phyloP scores from a whole-genome alignment of 2,888 invertebrate species.

The Mystacides longicornis region DNA sequence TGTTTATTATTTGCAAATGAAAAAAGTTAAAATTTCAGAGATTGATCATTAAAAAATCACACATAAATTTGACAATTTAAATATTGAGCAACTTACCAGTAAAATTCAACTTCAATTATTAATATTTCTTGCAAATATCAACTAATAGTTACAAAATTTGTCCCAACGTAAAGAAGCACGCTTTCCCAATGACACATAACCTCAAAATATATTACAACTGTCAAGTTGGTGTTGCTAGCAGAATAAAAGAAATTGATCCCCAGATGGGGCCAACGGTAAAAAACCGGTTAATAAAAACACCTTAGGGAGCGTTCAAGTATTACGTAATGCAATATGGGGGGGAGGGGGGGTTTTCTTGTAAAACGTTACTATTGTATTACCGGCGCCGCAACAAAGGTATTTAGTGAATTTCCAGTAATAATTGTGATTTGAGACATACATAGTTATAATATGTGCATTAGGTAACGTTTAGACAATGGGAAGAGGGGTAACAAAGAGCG shows the following conservation, averaged over 20 bases:
- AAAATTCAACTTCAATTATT: neutral
- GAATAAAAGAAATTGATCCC: neutral
- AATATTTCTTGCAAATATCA: neutral
- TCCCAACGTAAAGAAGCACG: neutral
- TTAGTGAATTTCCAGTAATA: too few species aligned
- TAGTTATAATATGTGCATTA: too few species aligned
- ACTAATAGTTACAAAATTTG: neutral
- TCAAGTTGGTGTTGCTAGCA: neutral
- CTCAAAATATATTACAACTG: neutral
- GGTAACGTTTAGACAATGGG: too few species aligned
- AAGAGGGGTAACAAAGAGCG: too few species aligned
- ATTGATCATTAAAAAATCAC: neutral
- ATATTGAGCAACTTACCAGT: neutral
- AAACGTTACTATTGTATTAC: too few species aligned
- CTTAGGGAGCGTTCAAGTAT: too few species aligned
- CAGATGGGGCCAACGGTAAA: neutral
- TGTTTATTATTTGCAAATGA: neutral
- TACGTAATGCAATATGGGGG: too few species aligned
- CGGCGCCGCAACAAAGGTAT: too few species aligned
- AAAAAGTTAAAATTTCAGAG: neutral
- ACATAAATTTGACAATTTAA: neutral
- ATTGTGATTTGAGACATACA: too few species aligned
- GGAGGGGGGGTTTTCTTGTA: too few species aligned
- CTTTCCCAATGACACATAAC: neutral
- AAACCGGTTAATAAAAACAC: neutral